Evolutionary conservation across 2,797 vertebrate species (phyloP), one percentile per base, ranked within the genome.

Genomic region (Hemibagrus guttatus): DNA sequence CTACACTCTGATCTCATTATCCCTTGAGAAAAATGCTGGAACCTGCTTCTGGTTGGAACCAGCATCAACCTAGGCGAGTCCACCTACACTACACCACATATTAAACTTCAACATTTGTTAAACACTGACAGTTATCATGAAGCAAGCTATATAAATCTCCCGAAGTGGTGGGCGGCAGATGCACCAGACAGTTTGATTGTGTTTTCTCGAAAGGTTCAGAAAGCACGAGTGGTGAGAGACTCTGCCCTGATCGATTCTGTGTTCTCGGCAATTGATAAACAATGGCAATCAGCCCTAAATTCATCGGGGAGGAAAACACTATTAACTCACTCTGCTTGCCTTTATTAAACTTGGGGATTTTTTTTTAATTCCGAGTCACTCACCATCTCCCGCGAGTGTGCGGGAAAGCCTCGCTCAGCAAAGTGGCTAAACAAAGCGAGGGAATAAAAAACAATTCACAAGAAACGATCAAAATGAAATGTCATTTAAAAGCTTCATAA

Each of bases 301-400:
- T 88, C 84, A 76, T 85, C 54, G 2, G 87, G 79, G 87, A 88
- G 87, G 83, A 88, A 88, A 87, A 83, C 87, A 83, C 84, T 78
- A 83, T 88, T 85, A 88, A 85, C 59, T 82, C 76, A 76, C 68
- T 68, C 78, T 68, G 80, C 87, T 85, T 3, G 52, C 42, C 83
- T 87, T 87, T 81, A 81, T 87, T 87, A 84, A 87, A 68, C 66
- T 6, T 4, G 16, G 26, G 68, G 52, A 26, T 21, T 35, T 49
- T 26, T 23, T 64, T 80, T 56, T 14, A 42, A 85, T 81, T 85
- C 66, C 31, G 23, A 49, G 72, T 69, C 63, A 54, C 81, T 84
- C 68, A 12, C 59, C 26, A 11, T 76, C 56, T 88, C 87, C 83
- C 78, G 2, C 4, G 61, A 63, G 78, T 26, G n/a, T 31, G n/a